Base-by-base conservation (phyloP, 2,888 invertebrate genomes). In the Thymelicus sylvestris region DNA sequence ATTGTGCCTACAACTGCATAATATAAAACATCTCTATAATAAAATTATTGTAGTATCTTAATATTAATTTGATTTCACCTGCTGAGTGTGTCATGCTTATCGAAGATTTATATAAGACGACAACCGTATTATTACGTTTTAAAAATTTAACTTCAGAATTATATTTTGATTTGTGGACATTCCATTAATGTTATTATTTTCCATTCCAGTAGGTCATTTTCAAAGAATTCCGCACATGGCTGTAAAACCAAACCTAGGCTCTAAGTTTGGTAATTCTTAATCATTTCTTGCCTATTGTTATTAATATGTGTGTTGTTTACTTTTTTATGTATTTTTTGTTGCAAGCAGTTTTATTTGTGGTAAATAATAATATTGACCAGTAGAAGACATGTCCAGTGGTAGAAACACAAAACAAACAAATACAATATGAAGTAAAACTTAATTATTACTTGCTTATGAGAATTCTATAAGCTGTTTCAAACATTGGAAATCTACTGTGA, bases 261-360 rank as follows among this genome's bases (percentile, higher is more conserved):
- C 80, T 75, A 81, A 80, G 74, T 83, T 82, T 79, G 84, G 83
- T 66, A 66, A 55, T 57, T 44, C n/a, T 73, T 71, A 8, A 48
- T 65, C 47, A 48, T 67, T 44, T 48, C 59, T 65, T 52, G 50
- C 55, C 52, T 70, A 13, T 68, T 50, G 6, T 61, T 57, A 64
- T 50, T 57, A 39, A 61, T 24, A 52, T 59, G 6, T 0, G 24
- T 52, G 60, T 71, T 50, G 15, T n/a, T 50, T 15, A 6, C n/a
- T 57, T 39, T 48, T 62, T 38, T n/a, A n/a, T 50, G 50, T 15
- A 50, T 50, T 50, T 50, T 50, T 15, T 50, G n/a, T n/a, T 47
- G 47, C 47, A 13, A 47, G 47, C 13, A 13, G 10, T 47, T 47
- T 47, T 10, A 47, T 13, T 4, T 47, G 13, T 47, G 47, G 10